Base-by-base conservation (phyloP, 2,797 vertebrate genomes). In the Acanthurus tractus region DNA sequence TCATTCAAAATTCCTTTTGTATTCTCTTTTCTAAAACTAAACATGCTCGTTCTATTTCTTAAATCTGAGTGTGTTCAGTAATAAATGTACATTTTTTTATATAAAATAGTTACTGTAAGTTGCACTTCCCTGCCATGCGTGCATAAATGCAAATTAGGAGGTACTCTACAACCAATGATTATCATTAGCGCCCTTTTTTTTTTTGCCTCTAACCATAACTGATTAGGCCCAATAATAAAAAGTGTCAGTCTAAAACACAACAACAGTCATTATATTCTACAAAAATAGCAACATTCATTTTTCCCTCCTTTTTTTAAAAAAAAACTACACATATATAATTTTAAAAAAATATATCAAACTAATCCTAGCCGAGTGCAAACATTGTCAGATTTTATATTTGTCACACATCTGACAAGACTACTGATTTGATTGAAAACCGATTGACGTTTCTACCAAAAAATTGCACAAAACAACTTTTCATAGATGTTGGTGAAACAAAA, bases 341-440 rank as follows among this genome's bases (percentile, higher is more conserved):
- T 95, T 91, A 92, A 93, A 96, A 96, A 97, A 96, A 96, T 96
- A 96, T 93, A 89, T 95, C 94, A 95, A 93, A 93, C 85, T 96
- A 96, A 96, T 81, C 94, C 83, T 92, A 96, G 92, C 71, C 88
- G 93, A 97, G 97, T 97, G 97, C 97, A 98, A 97, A 95, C 89
- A 86, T 94, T 96, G 96, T 96, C 97, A 95, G 89, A 96, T 93
- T 95, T 92, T 87, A 89, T 84, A 89, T 72, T 86, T 90, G 92
- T 94, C 93, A 94, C 92, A 88, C 67, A 89, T 95, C 93, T 93
- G 95, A 95, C 92, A 34, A 93, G 89, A 96, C 96, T 95, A 95
- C 92, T 92, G 90, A 94, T 94, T 88, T 74, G 86, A 88, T 77
- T 90, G 42, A 89, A 87, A 90, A 87, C 50, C 45, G 72, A 91